Evolutionary conservation across 1,140 invertebrate genomes (phyloP), one percentile per base, ranked within the genome.

Genomic region (Panagrolaimus sp.): DNA sequence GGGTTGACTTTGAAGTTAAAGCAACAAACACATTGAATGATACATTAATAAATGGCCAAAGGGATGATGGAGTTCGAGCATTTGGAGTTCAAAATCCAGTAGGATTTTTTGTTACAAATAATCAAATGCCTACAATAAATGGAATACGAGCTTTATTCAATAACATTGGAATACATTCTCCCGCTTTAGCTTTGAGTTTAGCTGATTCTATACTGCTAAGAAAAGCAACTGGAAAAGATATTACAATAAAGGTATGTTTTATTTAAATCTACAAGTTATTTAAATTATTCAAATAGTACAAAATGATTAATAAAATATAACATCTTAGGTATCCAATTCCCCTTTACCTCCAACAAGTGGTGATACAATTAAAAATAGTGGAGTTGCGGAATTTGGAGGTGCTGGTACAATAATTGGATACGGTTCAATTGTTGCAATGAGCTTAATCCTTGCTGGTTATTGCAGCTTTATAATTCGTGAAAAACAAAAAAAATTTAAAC

Each of bases 401-500:
- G 31, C 67, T 48, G 63, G 44, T 5, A 25, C 71, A 20, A 16
- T 69, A 0, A 69, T 69, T 47, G 16, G 20, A 4, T 69, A 69
- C 23, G 67, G 70, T 0, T 8, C 64, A 9, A 69, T 69, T 25
- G 25, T 43, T 7, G 68, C 68, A 27, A 69, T 69, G 67, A 20
- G 14, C 5, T 16, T 69, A 23, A 46, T 31, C 8, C 42, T 69
- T 25, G 72, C 68, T 16, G 67, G 44, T 5, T 69, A 48, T 16
- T 13, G 13, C 27, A 46, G 70, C 13, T 69, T 69, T 20, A 16
- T 69, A 25, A 69, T 69, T 69, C 67, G 68, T 0, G 68, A 69
- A 57, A 25, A 68, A 14, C 63, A 70, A 25, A 69, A 69, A 23
- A 25, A 70, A 20, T 69, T 87, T 14, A 89, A 89, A 73, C 89